These are phyloP conservation scores for Echinometra lucunter DNA, from an alignment of 53 echinoderm and acorn worm species.

Conservation along the genomic window DNA sequence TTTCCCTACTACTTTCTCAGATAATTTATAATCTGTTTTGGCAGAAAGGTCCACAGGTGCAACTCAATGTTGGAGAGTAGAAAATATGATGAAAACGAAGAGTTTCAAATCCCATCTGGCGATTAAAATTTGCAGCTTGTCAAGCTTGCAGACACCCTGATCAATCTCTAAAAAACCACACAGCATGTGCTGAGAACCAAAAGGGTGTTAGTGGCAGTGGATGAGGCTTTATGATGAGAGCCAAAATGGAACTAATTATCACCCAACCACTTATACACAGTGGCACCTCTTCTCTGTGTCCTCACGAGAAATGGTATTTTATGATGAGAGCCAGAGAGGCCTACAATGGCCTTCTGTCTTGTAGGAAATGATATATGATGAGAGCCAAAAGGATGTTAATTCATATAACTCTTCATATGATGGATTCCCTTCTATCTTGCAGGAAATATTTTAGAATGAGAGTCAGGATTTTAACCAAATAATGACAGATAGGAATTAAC, in stretches of 20 bases:
- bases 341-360: too few relatives aligned
- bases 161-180: not conserved
- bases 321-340: not conserved
- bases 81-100: not conserved
- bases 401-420: not conserved
- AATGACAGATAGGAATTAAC: too few relatives aligned
- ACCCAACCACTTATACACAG: too few relatives aligned
- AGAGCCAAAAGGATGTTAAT: not conserved
- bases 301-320: too few relatives aligned
- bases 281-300: too few relatives aligned
- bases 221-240: too few relatives aligned
- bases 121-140: slow-evolving; percentile 11
- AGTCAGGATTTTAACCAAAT: too few relatives aligned
- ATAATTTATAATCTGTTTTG: not conserved
- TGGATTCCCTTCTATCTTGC: not conserved
- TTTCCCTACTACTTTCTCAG: not conserved
- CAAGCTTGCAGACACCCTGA: not conserved
- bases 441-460: not conserved
- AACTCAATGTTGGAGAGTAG: not conserved
- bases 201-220: not conserved
- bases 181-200: not conserved
- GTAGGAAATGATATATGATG: not conserved
- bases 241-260: too few relatives aligned
- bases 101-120: not conserved
- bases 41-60: not conserved